phyloP scores from a whole-genome alignment of 2,113 vertebrate species.

The Crypturellus undulatus region DNA sequence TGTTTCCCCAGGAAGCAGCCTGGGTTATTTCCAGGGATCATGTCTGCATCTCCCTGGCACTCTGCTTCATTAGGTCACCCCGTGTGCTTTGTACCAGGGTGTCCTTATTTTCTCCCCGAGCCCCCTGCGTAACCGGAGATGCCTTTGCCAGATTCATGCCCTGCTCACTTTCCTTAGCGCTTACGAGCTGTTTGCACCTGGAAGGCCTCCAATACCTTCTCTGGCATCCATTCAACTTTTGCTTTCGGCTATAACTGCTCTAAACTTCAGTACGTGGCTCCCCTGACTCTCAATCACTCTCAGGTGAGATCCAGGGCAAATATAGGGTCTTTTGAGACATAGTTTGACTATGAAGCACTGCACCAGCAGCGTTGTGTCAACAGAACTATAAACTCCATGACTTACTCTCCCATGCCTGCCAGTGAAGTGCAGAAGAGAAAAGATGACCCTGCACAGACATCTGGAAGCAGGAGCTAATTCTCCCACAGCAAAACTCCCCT shows the following conservation, averaged over 20 bases:
- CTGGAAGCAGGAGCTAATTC: not conserved
- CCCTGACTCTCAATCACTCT: too few species aligned
- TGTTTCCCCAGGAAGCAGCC: not conserved
- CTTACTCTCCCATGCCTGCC: not conserved
- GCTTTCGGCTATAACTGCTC: not conserved
- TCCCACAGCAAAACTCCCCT: accelerated
- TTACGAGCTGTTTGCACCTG: not conserved
- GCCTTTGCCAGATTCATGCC: accelerated
- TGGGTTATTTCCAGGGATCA: not conserved
- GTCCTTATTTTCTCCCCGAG: not conserved
- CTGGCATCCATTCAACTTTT: not conserved
- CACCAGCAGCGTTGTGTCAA: not conserved
- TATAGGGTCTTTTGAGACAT: not conserved
- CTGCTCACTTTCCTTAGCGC: not conserved
- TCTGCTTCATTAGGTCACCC: not conserved
- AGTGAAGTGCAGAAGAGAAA: not conserved
- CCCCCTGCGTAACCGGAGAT: not conserved
- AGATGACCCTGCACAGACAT: not conserved
- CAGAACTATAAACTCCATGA: not conserved
- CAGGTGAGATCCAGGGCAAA: accelerated
- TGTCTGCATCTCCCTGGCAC: not conserved
- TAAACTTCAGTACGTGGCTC: not conserved
- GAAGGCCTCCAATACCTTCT: not conserved
- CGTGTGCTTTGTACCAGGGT: accelerated
- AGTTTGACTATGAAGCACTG: not conserved